Percentiles rank a stretch among this genome's conserved stretches.
Conservation (phyloP, 2,797 vertebrate species). For the Toxotes lorentzi region DNA sequence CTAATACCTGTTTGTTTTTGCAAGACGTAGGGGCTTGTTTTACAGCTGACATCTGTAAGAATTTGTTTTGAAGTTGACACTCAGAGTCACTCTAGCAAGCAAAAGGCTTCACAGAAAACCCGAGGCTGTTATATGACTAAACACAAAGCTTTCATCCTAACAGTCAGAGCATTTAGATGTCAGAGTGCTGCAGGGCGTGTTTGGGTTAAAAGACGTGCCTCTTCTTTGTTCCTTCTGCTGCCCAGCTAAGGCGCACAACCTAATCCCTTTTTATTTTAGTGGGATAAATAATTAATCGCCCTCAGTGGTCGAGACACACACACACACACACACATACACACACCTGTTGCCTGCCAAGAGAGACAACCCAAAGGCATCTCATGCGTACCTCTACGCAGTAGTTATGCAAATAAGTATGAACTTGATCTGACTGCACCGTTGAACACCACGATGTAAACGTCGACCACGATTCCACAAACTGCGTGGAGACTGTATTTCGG, state of each 20-base stretch:
- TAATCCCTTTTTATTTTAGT: slow-evolving; percentile 52
- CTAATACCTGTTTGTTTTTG: slow-evolving; percentile 18
- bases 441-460: neutral
- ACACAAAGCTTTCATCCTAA: slow-evolving; percentile 27
- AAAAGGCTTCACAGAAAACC: slow-evolving; percentile 43
- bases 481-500: neutral
- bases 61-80: slow-evolving; percentile 1
- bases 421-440: slow-evolving; percentile 29
- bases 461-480: neutral
- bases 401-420: slow-evolving; percentile 65
- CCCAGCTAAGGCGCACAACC: slow-evolving; percentile 24
- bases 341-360: slow-evolving; percentile 64
- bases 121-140: slow-evolving; percentile 56
- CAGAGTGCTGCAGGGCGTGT: slow-evolving; percentile 46
- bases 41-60: slow-evolving; percentile 1
- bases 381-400: neutral
- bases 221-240: slow-evolving; percentile 46
- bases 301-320: neutral
- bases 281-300: slow-evolving; percentile 69
- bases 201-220: slow-evolving; percentile 21
- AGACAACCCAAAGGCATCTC: slow-evolving; percentile 12
- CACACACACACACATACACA: slow-evolving; percentile 24
- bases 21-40: slow-evolving; percentile 19
- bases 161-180: slow-evolving; percentile 33
- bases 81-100: slow-evolving; percentile 8